These are phyloP conservation scores for Siniperca obscura DNA, from an alignment of 2,797 vertebrate genomes.

Conservation along the genomic window DNA sequence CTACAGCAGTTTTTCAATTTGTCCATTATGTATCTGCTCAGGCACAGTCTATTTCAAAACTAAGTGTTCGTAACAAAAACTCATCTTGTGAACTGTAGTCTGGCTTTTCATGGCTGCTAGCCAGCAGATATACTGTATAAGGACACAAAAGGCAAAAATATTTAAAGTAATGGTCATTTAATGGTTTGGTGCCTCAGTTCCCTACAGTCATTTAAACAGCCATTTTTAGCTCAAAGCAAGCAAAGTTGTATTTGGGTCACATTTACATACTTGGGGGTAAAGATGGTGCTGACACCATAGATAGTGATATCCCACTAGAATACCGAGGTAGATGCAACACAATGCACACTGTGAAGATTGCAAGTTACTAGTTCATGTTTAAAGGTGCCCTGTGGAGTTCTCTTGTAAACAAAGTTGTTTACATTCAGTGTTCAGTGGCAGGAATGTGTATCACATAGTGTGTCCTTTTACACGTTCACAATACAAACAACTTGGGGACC, in stretches of 20 bases:
- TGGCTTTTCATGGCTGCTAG: too few species aligned
- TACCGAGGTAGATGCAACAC: too few species aligned
- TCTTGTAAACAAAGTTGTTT: not conserved
- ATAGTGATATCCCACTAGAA: not conserved
- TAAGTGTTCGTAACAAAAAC: too few species aligned
- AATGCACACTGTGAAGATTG: not conserved
- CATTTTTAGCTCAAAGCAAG: not conserved
- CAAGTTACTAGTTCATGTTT: not conserved
- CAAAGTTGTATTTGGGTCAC: not conserved
- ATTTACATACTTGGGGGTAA: not conserved
- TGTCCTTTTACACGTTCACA: too few species aligned
- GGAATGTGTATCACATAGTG: not conserved
- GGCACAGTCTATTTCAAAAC: too few species aligned
- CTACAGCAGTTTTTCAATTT: not conserved
- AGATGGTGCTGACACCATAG: not conserved
- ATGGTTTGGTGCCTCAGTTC: too few species aligned
- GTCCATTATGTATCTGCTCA: not conserved
- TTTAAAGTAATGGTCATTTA: too few species aligned
- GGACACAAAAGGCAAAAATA: too few species aligned
- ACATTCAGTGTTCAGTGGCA: not conserved
- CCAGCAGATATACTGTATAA: too few species aligned
- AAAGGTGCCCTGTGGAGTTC: not conserved
- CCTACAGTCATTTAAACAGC: too few species aligned
- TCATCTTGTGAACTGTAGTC: too few species aligned
- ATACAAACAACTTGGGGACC: too few species aligned